These are phyloP conservation scores for Limnephilus auricula DNA, from an alignment of 2,888 invertebrate genomes.

Conservation along the genomic window DNA sequence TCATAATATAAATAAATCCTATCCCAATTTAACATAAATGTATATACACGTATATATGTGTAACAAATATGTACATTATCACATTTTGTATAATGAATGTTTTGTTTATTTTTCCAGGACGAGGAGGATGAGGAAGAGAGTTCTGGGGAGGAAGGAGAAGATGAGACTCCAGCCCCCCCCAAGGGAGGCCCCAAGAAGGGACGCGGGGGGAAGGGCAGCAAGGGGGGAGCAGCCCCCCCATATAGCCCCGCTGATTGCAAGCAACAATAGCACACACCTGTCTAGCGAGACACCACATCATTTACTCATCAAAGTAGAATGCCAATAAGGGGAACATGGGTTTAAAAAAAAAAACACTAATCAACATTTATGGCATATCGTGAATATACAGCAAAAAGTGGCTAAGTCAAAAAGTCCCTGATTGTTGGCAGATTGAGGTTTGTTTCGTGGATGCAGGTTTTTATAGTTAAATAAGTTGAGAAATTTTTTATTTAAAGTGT, in stretches of 20 bases:
- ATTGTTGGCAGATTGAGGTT: too few relatives aligned
- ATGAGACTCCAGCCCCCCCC: conserved; percentile 73
- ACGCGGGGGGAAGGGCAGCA: conserved; percentile 68
- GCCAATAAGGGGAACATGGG: conserved; percentile 2
- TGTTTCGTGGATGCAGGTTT: too few relatives aligned
- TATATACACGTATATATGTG: too few relatives aligned
- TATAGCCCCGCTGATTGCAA: conserved; percentile 83
- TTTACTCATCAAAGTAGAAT: not conserved
- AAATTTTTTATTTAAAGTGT: too few relatives aligned
- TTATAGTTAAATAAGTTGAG: too few relatives aligned
- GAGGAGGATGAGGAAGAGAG: conserved; percentile 74
- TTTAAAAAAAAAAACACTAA: not conserved
- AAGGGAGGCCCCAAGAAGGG: conserved; percentile 67
- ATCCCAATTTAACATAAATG: not conserved
- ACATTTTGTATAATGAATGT: not conserved
- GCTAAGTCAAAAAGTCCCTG: too few relatives aligned
- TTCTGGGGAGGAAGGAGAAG: conserved; percentile 81
- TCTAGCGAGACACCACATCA: not conserved
- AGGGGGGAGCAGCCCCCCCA: conserved; percentile 61
- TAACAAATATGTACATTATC: not conserved
- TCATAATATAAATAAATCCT: not conserved
- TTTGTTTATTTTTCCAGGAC: conserved; percentile 70
- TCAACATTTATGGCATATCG: not conserved
- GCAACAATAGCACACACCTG: conserved; percentile 78
- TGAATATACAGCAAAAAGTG: too few relatives aligned